These are phyloP conservation scores for Hyphantria cunea DNA, from an alignment of 1,140 invertebrate genomes.

Conservation along the genomic window DNA sequence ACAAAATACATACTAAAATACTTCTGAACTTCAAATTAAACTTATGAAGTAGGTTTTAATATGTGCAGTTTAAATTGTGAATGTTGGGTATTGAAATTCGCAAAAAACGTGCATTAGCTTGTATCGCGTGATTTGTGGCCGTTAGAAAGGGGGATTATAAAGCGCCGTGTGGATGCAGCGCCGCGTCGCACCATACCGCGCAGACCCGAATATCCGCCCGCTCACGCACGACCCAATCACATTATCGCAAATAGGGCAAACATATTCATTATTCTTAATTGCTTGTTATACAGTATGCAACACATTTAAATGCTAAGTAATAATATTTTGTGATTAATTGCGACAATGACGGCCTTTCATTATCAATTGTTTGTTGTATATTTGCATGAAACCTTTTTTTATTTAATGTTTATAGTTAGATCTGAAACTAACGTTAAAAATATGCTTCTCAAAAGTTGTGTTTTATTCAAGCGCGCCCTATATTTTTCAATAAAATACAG, in stretches of 20 bases:
- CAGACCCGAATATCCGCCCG: neutral
- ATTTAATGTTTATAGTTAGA: no score
- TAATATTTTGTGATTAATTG: conserved; percentile 41
- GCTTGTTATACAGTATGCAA: conserved; percentile 42
- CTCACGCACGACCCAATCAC: conserved; percentile 25
- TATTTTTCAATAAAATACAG: no score
- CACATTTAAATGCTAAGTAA: conserved; percentile 34
- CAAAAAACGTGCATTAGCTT: conserved; percentile 23
- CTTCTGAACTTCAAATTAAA: no score
- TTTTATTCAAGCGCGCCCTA: no score
- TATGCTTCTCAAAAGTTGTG: no score
- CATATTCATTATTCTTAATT: conserved; percentile 53
- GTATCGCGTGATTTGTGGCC: conserved; percentile 30
- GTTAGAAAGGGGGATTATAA: conserved; percentile 22
- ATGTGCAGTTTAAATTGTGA: no score
- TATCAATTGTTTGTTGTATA: conserved; percentile 34
- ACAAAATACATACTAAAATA: no score
- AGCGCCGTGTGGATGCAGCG: conserved; percentile 8
- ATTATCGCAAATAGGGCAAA: conserved; percentile 38
- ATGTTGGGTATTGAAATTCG: conserved; percentile 2
- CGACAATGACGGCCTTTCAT: conserved; percentile 42
- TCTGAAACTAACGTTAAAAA: no score
- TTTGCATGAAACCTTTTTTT: no score
- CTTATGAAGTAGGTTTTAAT: no score
- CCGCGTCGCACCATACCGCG: neutral